These are phyloP conservation scores for Neoarius graeffei DNA, from an alignment of 2,113 vertebrate genomes.

Conservation along the genomic window DNA sequence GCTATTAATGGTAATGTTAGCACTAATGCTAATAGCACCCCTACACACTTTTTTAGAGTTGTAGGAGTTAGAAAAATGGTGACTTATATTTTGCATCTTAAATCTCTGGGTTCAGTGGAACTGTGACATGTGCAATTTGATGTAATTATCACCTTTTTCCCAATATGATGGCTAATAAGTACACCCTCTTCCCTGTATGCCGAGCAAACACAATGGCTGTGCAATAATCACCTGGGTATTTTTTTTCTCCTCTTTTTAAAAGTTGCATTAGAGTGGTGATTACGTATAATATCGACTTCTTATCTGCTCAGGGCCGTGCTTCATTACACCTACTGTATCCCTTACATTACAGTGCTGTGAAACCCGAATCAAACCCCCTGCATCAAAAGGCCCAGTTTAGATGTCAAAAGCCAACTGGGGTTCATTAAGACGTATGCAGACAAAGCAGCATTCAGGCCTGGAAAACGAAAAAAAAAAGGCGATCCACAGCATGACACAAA, in stretches of 20 bases:
- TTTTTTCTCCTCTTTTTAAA: conserved; percentile 65
- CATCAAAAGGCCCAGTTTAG: conserved; percentile 66
- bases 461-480: neutral
- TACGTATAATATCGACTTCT: conserved; percentile 76
- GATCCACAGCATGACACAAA: conserved; percentile 28
- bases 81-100: conserved; percentile 39
- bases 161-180: conserved; percentile 52
- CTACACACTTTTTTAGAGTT: conserved; percentile 19
- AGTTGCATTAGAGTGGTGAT: conserved; percentile 72
- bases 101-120: conserved; percentile 13
- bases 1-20: conserved; percentile 14
- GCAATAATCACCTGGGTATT: conserved; percentile 62
- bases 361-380: conserved; percentile 69
- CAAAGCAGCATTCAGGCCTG: conserved; percentile 72
- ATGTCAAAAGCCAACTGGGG: conserved; percentile 78
- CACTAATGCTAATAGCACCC: conserved; percentile 9
- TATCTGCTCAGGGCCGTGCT: conserved; percentile 72
- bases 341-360: conserved; percentile 77
- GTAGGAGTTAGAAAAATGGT: conserved; percentile 10
- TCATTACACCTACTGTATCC: conserved; percentile 78
- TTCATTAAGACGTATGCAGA: conserved; percentile 76
- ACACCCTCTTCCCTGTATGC: conserved; percentile 34
- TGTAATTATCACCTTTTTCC: conserved; percentile 53
- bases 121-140: conserved; percentile 49
- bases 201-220: conserved; percentile 51